These are phyloP conservation scores for Drosophila ananassae DNA, from an alignment of 1,140 invertebrate genomes.

Conservation along the genomic window DNA sequence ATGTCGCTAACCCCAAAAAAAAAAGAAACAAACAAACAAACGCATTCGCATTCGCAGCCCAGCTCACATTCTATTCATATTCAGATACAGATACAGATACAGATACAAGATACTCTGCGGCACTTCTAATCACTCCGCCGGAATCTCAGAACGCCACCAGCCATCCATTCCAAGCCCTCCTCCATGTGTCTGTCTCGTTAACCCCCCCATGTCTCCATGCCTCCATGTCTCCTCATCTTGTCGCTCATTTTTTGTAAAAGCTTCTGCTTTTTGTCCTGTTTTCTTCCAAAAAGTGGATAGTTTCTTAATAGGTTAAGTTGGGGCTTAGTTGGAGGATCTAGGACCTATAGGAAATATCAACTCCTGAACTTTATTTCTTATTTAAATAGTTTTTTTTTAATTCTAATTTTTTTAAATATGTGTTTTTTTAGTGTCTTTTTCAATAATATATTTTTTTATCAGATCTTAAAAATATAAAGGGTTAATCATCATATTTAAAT, in stretches of 20 bases:
- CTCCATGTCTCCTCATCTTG: background rate
- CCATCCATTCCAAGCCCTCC: background rate
- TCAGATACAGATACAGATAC: background rate
- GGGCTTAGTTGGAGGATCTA: too few relatives aligned
- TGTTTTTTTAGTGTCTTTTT: too few relatives aligned
- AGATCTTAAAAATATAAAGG: too few relatives aligned
- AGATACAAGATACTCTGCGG: background rate
- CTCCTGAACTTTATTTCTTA: too few relatives aligned
- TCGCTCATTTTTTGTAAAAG: background rate
- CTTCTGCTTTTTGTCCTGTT: background rate
- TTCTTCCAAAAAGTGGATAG: background rate
- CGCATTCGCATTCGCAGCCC: conserved; percentile 18
- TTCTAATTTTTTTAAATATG: too few relatives aligned
- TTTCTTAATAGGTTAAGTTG: background rate
- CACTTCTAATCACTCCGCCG: background rate
- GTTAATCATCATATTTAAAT: too few relatives aligned
- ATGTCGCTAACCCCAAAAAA: conserved; percentile 30
- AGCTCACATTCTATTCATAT: background rate
- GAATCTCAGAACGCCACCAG: background rate
- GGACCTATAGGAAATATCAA: too few relatives aligned
- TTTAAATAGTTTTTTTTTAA: too few relatives aligned
- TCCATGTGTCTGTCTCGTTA: background rate
- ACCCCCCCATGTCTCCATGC: background rate
- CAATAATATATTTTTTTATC: too few relatives aligned
- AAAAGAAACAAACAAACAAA: too few relatives aligned